A percentile compares a stretch with the other conserved stretches of the same genome.
These are phyloP conservation scores for Pediacus dermestoides DNA, from an alignment of 2,888 invertebrate species.

Conservation along the genomic window DNA sequence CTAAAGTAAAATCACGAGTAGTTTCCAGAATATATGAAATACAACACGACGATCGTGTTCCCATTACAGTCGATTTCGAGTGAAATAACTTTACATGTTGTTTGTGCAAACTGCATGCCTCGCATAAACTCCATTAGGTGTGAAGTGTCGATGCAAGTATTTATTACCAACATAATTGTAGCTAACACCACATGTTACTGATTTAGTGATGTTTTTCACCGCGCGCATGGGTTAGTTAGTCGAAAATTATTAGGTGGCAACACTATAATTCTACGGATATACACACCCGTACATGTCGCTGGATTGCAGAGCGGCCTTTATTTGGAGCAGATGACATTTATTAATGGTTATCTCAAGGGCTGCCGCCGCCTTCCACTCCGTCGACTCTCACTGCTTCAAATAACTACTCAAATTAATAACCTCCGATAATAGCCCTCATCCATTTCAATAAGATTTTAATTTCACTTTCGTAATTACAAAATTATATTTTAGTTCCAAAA, in stretches of 20 bases:
- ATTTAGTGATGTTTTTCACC: constrained; percentile 22
- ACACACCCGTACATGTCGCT: constrained; percentile 4
- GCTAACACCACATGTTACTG: constrained; percentile 22
- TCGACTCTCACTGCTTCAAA: too few relatives aligned
- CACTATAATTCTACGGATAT: constrained; percentile 15
- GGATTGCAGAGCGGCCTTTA: constrained; percentile 17
- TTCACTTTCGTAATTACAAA: too few relatives aligned
- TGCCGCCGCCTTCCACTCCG: too few relatives aligned
- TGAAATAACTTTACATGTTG: constrained; percentile 12
- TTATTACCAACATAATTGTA: constrained; percentile 21
- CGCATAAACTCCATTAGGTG: constrained; percentile 16
- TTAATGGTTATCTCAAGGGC: constrained; percentile 25
- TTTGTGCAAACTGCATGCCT: constrained; percentile 13
- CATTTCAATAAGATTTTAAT: too few relatives aligned
- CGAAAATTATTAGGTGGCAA: constrained; percentile 19
- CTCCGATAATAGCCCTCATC: too few relatives aligned
- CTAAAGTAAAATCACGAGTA: constrained; percentile 1
- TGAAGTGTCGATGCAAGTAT: constrained; percentile 21
- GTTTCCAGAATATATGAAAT: too few relatives aligned
- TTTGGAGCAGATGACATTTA: constrained; percentile 25
- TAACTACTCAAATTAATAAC: too few relatives aligned
- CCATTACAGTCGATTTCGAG: constrained; percentile 10
- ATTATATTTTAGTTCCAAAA: too few relatives aligned
- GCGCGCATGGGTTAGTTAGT: constrained; percentile 15
- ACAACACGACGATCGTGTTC: neutral